Evolutionary conservation across 1,140 invertebrate species (phyloP).

Genomic region (Drosophila guanche): DNA sequence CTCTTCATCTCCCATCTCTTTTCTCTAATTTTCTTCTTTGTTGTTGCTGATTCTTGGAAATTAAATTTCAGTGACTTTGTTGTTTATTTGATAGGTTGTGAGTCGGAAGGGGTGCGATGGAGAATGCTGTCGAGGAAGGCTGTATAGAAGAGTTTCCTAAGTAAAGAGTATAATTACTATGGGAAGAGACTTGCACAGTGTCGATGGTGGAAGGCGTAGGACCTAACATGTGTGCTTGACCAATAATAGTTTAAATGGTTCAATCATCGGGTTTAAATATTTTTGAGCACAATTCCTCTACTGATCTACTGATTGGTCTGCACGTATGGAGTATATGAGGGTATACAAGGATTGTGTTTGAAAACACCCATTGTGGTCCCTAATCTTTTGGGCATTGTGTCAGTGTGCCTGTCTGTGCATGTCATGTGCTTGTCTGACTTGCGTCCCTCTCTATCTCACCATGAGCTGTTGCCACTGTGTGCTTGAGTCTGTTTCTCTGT

Average conservation of each 20-base stretch:
- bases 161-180: conserved; percentile 57
- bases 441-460: no score
- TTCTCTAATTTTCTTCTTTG: conserved; percentile 24
- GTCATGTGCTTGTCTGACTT: background rate
- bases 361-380: background rate
- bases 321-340: conserved; percentile 4
- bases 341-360: conserved; percentile 22
- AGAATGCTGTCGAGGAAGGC: background rate
- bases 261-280: no score
- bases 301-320: no score
- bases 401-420: conserved; percentile 18
- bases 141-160: conserved; percentile 2
- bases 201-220: no score
- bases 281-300: no score
- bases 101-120: background rate
- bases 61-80: conserved; percentile 82
- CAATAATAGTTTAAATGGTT: no score
- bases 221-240: no score
- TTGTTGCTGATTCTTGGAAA: conserved; percentile 62
- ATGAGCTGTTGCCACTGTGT: conserved; percentile 6
- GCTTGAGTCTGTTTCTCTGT: conserved; percentile 29
- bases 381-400: conserved; percentile 16
- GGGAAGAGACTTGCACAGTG: conserved; percentile 28
- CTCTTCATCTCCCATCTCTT: conserved; percentile 39
- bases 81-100: conserved; percentile 64